Evolutionary conservation across 2,888 invertebrate genomes (phyloP).

Genomic region (Spodoptera littoralis): DNA sequence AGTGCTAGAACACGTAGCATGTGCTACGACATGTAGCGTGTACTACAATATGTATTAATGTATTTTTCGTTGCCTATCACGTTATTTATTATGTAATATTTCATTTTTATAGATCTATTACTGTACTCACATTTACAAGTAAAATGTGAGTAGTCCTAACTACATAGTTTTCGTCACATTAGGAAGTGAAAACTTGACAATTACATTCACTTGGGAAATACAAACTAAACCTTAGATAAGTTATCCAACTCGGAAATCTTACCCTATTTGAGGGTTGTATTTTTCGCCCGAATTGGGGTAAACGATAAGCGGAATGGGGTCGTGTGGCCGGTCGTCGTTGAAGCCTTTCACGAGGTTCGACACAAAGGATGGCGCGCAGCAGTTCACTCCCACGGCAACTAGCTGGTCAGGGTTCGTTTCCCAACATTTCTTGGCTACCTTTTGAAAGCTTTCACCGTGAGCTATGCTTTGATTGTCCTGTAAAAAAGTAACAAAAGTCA

Average conservation of each 20-base stretch:
- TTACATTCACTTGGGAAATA: slow-evolving; percentile 53
- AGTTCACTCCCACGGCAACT: slow-evolving; percentile 96
- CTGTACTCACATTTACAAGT: neutral
- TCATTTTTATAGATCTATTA: no score
- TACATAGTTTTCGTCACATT: slow-evolving; percentile 22
- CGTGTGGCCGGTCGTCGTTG: slow-evolving; percentile 84
- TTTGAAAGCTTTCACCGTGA: slow-evolving; percentile 94
- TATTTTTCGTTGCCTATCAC: no score
- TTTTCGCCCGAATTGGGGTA: slow-evolving; percentile 98
- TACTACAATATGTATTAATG: neutral
- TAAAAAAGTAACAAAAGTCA: slow-evolving; percentile 25
- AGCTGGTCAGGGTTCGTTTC: slow-evolving; percentile 91
- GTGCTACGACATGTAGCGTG: neutral
- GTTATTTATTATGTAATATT: no score
- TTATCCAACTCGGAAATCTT: slow-evolving; percentile 69
- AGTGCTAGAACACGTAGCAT: slow-evolving; percentile 13
- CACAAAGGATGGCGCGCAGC: slow-evolving; percentile 89
- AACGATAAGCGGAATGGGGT: slow-evolving; percentile 93
- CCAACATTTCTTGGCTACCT: slow-evolving; percentile 92
- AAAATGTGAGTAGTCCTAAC: slow-evolving; percentile 2
- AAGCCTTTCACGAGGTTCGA: slow-evolving; percentile 80
- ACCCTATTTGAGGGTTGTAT: slow-evolving; percentile 92
- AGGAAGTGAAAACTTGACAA: slow-evolving; percentile 38
- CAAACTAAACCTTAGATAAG: slow-evolving; percentile 44
- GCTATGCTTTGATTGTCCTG: slow-evolving; percentile 90